Percentiles rank a stretch among this genome's conserved stretches.
Conservation (phyloP, 2,888 invertebrate genomes). For the Andrena dorsata region DNA sequence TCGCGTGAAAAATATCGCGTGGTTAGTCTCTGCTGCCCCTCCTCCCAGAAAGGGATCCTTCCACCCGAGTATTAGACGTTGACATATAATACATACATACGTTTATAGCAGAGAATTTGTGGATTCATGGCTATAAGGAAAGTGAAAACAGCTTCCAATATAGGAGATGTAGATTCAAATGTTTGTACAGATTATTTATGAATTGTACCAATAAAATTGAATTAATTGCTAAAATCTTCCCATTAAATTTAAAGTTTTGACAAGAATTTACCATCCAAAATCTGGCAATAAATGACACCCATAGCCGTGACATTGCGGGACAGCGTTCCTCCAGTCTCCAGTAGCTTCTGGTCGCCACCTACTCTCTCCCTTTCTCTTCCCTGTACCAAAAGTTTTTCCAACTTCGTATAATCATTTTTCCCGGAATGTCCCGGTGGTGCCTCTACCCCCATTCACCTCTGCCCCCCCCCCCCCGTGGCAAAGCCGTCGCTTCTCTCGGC, state of each 20-base stretch:
- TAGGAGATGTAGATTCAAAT: no score
- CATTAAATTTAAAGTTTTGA: no score
- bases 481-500: slow-evolving; percentile 51
- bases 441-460: slow-evolving; percentile 40
- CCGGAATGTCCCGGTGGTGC: slow-evolving; percentile 77
- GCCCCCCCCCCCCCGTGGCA: slow-evolving; percentile 1
- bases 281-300: slow-evolving; percentile 70
- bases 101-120: no score
- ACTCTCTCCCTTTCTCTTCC: slow-evolving; percentile 34
- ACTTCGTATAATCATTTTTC: slow-evolving; percentile 82
- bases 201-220: no score
- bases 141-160: no score
- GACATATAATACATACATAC: background rate
- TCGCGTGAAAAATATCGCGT: slow-evolving; percentile 78
- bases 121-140: no score
- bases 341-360: slow-evolving; percentile 52
- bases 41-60: background rate
- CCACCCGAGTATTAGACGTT: background rate
- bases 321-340: slow-evolving; percentile 56
- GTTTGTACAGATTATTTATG: no score
- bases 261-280: slow-evolving; percentile 50
- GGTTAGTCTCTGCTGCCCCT: slow-evolving; percentile 74
- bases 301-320: slow-evolving; percentile 68
- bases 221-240: no score
- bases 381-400: slow-evolving; percentile 76